These are phyloP conservation scores for Suillia variegata DNA, from an alignment of 2,888 invertebrate genomes.

Conservation along the genomic window DNA sequence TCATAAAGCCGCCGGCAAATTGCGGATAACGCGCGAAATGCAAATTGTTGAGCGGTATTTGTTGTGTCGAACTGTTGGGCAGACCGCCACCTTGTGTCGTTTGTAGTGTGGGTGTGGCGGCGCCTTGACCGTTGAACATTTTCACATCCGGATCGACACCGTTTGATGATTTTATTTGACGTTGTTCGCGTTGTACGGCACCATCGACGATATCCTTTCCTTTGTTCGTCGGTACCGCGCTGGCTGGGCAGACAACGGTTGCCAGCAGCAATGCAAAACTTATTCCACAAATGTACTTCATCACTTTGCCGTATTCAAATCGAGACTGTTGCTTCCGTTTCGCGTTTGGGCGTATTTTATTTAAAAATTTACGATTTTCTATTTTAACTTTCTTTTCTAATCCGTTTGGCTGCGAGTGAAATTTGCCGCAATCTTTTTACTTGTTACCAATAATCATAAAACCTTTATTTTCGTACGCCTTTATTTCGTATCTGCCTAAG, in stretches of 20 bases:
- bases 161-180: neutral
- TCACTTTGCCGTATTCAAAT: constrained; percentile 16
- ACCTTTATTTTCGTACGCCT: too few relatives aligned
- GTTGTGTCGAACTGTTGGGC: too few relatives aligned
- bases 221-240: neutral
- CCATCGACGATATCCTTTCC: neutral
- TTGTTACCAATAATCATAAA: constrained; percentile 24
- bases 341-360: constrained; percentile 15
- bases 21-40: too few relatives aligned
- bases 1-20: too few relatives aligned
- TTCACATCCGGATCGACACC: neutral
- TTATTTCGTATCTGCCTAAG: constrained; percentile 18
- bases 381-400: constrained; percentile 24
- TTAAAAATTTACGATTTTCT: neutral
- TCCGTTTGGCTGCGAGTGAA: neutral
- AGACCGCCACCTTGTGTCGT: too few relatives aligned
- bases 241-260: constrained; percentile 2
- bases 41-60: too few relatives aligned
- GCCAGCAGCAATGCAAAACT: neutral
- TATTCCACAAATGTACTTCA: constrained; percentile 18
- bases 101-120: too few relatives aligned
- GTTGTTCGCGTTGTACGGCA: neutral
- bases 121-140: neutral
- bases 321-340: constrained; percentile 18
- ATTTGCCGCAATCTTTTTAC: constrained; percentile 2